A percentile compares a stretch with the other conserved stretches of the same genome.
Evolutionary conservation across 2,113 vertebrate genomes (phyloP).

Genomic region (Recurvirostra avosetta): DNA sequence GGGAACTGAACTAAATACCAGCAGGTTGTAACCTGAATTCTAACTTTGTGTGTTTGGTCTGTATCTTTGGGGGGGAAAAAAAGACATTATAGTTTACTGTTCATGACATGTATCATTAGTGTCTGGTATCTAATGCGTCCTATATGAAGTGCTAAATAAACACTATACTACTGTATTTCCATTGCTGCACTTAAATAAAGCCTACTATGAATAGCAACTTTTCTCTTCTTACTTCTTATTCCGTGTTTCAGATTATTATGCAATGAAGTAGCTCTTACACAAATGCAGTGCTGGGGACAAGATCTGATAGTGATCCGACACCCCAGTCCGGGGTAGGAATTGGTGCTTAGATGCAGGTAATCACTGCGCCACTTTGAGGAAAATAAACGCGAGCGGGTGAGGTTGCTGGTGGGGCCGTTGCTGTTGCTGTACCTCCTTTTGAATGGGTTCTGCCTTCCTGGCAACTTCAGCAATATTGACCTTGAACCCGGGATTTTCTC

Average conservation of each 20-base stretch:
- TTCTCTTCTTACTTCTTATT: background rate
- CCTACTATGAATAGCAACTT: background rate
- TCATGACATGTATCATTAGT: background rate
- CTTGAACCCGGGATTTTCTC: background rate
- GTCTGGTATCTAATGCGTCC: background rate
- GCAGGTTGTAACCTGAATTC: slow-evolving; percentile 32
- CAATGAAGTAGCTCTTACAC: background rate
- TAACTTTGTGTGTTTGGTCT: background rate
- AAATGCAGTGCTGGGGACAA: too few relatives aligned
- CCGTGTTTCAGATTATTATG: background rate
- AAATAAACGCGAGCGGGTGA: fast-evolving
- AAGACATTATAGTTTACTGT: background rate
- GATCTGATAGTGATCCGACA: too few relatives aligned
- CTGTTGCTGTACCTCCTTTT: background rate
- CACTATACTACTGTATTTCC: background rate
- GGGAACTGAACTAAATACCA: slow-evolving; percentile 47
- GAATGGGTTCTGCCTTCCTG: background rate
- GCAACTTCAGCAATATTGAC: fast-evolving
- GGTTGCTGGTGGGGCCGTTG: fast-evolving
- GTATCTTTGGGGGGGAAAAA: background rate
- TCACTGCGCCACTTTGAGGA: too few relatives aligned
- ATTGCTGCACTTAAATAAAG: background rate
- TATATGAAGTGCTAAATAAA: background rate
- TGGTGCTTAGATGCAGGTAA: too few relatives aligned
- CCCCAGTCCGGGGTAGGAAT: too few relatives aligned